Percentiles rank a stretch among this genome's conserved stretches.
phyloP scores from a whole-genome alignment of 2,113 vertebrate genomes.

The Lepus americanus region DNA sequence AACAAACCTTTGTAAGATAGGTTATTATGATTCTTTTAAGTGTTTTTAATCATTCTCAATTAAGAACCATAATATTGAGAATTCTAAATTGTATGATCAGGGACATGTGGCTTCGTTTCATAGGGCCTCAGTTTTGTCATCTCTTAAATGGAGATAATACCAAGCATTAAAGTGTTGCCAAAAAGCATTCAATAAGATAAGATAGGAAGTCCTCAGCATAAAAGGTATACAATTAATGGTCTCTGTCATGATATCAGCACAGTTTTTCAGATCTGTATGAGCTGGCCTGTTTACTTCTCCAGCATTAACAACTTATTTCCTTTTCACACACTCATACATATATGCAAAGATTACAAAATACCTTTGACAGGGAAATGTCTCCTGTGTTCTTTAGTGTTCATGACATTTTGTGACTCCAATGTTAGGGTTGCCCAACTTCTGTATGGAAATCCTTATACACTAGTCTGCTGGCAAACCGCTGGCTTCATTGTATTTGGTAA shows the following conservation, averaged over 20 bases:
- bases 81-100: neutral
- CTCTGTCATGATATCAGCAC: neutral
- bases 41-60: neutral
- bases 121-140: constrained; percentile 11
- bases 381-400: neutral
- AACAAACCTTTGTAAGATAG: neutral
- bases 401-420: neutral
- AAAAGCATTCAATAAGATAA: constrained; percentile 35
- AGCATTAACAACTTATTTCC: neutral
- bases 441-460: neutral
- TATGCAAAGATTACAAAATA: neutral
- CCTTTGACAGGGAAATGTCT: neutral
- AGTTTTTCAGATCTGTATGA: neutral
- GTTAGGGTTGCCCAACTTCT: neutral
- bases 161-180: neutral
- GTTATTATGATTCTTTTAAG: neutral
- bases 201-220: neutral
- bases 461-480: neutral
- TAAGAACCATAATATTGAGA: neutral
- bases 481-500: neutral
- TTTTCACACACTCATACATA: neutral
- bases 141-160: neutral
- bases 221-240: neutral
- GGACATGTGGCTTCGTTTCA: neutral
- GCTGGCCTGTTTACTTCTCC: neutral